Conservation (phyloP, 1,140 invertebrate genomes). For the Brachionus rubens region DNA sequence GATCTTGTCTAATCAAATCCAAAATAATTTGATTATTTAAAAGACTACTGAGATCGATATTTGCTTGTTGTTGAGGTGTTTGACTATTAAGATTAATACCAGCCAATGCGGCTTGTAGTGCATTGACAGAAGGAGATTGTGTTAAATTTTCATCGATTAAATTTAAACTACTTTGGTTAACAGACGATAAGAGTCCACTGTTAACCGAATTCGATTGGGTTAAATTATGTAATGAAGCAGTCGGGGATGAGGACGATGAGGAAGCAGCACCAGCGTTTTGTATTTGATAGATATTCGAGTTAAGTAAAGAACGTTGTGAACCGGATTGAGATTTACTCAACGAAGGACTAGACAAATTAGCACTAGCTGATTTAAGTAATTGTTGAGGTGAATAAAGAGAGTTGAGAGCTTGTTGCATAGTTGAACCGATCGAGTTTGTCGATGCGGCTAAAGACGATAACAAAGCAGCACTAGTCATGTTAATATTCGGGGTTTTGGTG, state of each 20-base stretch:
- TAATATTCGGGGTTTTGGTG: neutral
- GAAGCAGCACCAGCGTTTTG: neutral
- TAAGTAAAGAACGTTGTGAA: neutral
- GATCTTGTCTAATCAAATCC: slow-evolving; percentile 27
- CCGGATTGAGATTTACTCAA: neutral
- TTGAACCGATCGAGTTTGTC: slow-evolving; percentile 3
- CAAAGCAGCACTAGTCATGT: slow-evolving; percentile 17
- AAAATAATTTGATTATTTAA: slow-evolving; percentile 27
- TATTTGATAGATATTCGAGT: neutral
- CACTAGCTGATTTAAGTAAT: slow-evolving; percentile 2
- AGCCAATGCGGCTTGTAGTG: slow-evolving; percentile 1
- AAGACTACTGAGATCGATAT: neutral
- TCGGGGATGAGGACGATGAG: neutral
- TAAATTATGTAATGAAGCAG: slow-evolving; percentile 12
- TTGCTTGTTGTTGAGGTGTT: neutral
- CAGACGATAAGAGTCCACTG: neutral
- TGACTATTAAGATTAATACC: neutral
- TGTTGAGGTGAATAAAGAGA: slow-evolving; percentile 21
- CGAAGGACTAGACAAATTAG: slow-evolving; percentile 15
- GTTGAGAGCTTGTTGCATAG: slow-evolving; percentile 36
- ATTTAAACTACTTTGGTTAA: neutral
- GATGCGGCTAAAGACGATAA: neutral
- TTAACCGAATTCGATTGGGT: neutral
- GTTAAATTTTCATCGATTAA: neutral
- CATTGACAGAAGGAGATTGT: neutral